Conservation (phyloP, 2,888 invertebrate genomes). For the Tipula lateralis region DNA sequence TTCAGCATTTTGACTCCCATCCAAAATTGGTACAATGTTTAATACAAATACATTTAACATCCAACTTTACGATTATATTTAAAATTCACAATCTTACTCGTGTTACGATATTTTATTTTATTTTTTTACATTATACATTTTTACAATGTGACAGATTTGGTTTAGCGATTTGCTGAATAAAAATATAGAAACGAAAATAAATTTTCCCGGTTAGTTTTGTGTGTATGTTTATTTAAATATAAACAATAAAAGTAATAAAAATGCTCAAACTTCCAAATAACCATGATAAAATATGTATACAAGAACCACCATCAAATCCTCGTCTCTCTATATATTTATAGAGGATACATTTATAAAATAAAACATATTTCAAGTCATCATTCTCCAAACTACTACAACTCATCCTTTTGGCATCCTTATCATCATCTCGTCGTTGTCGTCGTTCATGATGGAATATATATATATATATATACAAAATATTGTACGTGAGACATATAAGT, state of each 20-base stretch:
- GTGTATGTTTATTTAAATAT: not conserved
- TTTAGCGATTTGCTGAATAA: not conserved
- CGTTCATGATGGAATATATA: not conserved
- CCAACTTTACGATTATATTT: not conserved
- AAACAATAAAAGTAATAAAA: constrained; percentile 19
- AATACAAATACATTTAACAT: no score
- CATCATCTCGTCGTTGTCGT: not conserved
- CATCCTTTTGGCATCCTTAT: not conserved
- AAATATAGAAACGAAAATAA: no score
- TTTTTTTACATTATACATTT: not conserved
- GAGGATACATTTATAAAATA: not conserved
- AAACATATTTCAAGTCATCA: constrained; percentile 24
- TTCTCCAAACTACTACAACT: not conserved
- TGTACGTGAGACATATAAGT: not conserved
- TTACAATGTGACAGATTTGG: constrained; percentile 24
- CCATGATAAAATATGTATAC: constrained; percentile 11
- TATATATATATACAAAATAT: not conserved
- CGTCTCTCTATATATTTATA: not conserved
- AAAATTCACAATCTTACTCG: not conserved
- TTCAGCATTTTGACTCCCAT: no score
- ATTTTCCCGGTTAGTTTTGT: not conserved
- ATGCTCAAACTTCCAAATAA: not conserved
- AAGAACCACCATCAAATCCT: not conserved
- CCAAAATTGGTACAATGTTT: not conserved
- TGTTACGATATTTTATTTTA: not conserved